Conservation (phyloP, 2,113 vertebrate genomes). For the Hemicordylus capensis region DNA sequence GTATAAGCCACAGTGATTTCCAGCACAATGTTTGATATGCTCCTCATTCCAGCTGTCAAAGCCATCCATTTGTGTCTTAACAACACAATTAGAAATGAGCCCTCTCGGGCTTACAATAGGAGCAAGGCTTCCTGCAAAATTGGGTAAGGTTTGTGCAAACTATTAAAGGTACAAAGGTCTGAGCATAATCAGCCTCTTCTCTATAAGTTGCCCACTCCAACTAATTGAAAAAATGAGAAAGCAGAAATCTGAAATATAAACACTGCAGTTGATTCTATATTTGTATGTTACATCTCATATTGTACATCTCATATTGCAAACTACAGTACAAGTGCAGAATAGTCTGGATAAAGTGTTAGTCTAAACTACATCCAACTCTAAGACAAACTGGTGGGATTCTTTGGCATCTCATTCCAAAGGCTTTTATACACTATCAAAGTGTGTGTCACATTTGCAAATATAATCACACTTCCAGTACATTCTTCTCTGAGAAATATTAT, state of each 20-base stretch:
- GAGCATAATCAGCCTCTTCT: background rate
- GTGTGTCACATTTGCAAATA: background rate
- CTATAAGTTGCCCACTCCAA: background rate
- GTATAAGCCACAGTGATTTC: background rate
- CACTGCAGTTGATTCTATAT: background rate
- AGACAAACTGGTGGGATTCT: background rate
- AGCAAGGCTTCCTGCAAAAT: background rate
- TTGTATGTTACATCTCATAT: background rate
- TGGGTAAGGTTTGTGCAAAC: background rate
- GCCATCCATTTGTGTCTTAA: background rate
- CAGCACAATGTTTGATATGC: background rate
- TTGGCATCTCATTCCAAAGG: background rate
- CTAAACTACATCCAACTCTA: background rate
- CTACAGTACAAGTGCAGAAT: background rate
- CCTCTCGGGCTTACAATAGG: background rate
- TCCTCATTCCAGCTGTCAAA: background rate
- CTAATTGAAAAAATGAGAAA: background rate
- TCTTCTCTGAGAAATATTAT: background rate
- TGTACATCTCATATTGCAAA: background rate
- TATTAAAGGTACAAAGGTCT: background rate
- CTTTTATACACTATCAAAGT: background rate
- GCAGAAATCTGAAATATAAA: background rate
- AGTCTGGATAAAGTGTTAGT: background rate
- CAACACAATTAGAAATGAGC: background rate
- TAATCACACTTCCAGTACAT: background rate